Conservation (phyloP, 1,140 invertebrate genomes). For the Drosophila auraria region DNA sequence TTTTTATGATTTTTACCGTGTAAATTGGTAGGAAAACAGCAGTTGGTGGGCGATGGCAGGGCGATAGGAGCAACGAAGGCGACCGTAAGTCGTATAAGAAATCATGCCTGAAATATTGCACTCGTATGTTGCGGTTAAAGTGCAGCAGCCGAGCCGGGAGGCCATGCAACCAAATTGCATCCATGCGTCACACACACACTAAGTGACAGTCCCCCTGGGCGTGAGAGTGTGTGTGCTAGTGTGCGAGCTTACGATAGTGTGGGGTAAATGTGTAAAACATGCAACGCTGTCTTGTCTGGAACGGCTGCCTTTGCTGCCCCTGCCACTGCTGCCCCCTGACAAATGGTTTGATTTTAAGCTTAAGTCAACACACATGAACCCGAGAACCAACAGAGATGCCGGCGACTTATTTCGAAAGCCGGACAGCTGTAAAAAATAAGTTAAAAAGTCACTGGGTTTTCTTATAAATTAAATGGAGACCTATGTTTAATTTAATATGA, state of each 20-base stretch:
- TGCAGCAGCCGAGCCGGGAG: slow-evolving; percentile 69
- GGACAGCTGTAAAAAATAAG: background rate
- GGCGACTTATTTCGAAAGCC: slow-evolving; percentile 11
- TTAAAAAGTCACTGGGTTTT: background rate
- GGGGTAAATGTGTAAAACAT: slow-evolving; percentile 68
- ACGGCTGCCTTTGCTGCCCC: slow-evolving; percentile 14
- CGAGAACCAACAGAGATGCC: slow-evolving; percentile 18
- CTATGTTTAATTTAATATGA: background rate
- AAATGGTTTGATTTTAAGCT: slow-evolving; percentile 82
- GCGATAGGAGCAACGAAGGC: slow-evolving; percentile 1
- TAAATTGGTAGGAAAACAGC: slow-evolving; percentile 17
- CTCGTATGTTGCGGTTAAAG: slow-evolving; percentile 80
- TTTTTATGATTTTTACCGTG: background rate
- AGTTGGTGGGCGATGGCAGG: slow-evolving; percentile 31
- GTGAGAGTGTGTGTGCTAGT: slow-evolving; percentile 22
- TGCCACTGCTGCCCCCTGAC: slow-evolving; percentile 55
- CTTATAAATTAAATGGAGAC: background rate
- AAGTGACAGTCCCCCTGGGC: slow-evolving; percentile 25
- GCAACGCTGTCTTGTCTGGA: slow-evolving; percentile 76
- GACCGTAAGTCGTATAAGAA: slow-evolving; percentile 67
- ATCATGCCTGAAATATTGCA: slow-evolving; percentile 81
- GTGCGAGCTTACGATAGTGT: slow-evolving; percentile 9
- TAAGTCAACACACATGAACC: slow-evolving; percentile 59
- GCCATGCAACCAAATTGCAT: slow-evolving; percentile 68
- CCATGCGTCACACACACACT: slow-evolving; percentile 67